Percentiles rank a stretch among this genome's conserved stretches.
These are phyloP conservation scores for Thaleichthys pacificus DNA, from an alignment of 2,797 vertebrate species.

Conservation along the genomic window DNA sequence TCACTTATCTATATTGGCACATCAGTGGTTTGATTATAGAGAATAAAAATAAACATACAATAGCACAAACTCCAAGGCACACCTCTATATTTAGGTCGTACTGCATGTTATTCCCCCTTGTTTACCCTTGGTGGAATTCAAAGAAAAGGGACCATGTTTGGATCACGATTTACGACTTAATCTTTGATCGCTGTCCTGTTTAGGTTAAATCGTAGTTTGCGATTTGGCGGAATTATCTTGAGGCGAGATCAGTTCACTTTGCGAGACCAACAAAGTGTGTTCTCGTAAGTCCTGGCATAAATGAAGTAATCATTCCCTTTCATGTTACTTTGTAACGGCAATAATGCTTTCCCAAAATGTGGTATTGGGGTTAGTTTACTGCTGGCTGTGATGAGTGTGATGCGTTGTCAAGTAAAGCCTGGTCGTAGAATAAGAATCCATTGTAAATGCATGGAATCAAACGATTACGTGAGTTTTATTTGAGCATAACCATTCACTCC, in stretches of 20 bases:
- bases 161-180: conserved; percentile 3
- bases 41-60: background rate
- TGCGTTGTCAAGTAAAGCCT: background rate
- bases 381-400: background rate
- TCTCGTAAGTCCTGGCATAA: background rate
- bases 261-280: background rate
- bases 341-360: background rate
- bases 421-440: no score
- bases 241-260: conserved; percentile 1
- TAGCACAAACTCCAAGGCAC: background rate
- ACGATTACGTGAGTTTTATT: no score
- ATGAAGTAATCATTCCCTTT: background rate
- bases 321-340: background rate
- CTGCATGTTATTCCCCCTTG: background rate
- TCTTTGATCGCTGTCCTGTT: background rate
- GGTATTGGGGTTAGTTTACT: background rate
- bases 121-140: background rate
- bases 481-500: no score
- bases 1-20: background rate
- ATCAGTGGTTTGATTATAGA: background rate
- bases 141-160: background rate
- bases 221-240: background rate
- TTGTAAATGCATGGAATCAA: no score
- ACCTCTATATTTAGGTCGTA: background rate
- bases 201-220: background rate